Evolutionary conservation across 2,113 vertebrate genomes (phyloP).

Genomic region (Sturnira hondurensis): DNA sequence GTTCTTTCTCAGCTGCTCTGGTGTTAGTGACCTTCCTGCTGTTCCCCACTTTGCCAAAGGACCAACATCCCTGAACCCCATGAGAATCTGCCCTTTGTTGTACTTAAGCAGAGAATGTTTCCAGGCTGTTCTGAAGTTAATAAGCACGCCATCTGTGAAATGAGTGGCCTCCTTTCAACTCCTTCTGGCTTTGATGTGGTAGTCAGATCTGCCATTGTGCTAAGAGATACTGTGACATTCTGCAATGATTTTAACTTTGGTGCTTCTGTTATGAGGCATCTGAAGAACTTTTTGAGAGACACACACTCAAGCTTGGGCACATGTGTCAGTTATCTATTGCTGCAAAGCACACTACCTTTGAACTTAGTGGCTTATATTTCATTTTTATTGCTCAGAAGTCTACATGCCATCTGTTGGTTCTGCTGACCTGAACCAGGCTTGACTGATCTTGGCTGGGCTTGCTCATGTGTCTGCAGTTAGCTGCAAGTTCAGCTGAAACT

Average conservation of each 20-base stretch:
- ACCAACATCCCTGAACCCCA: background rate
- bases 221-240: background rate
- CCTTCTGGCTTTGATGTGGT: constrained; percentile 30
- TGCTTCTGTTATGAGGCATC: background rate
- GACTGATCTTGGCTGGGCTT: background rate
- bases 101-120: constrained; percentile 45
- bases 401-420: background rate
- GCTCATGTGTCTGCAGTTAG: background rate
- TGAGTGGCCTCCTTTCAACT: background rate
- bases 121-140: background rate
- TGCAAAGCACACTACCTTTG: background rate
- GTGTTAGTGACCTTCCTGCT: constrained; percentile 48
- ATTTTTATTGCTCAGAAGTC: background rate
- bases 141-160: constrained; percentile 19
- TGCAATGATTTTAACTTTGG: background rate
- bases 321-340: background rate
- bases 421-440: background rate
- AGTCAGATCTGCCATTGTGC: constrained; percentile 9
- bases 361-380: background rate
- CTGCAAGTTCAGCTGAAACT: background rate
- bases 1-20: constrained; percentile 38
- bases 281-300: background rate
- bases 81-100: constrained; percentile 61
- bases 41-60: constrained; percentile 37
- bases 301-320: background rate